Conservation (phyloP, 2,113 vertebrate genomes). For the Indicator maculatus region DNA sequence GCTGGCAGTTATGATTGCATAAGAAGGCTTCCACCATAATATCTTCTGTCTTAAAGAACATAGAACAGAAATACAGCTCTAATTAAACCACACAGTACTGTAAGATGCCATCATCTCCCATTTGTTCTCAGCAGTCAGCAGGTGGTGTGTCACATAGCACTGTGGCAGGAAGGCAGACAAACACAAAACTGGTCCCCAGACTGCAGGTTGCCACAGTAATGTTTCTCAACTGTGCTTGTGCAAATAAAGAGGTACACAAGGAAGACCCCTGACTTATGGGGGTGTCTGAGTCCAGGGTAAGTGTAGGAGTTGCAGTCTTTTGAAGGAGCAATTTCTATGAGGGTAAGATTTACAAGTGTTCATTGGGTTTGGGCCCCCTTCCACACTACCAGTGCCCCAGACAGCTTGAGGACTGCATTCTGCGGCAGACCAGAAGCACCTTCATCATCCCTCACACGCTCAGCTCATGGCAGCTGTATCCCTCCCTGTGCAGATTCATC, state of each 20-base stretch:
- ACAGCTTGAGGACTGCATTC: not conserved
- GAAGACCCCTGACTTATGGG: not conserved
- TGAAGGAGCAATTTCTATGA: not conserved
- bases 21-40: not conserved
- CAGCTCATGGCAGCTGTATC: not conserved
- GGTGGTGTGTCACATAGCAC: not conserved
- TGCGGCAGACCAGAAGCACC: not conserved
- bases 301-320: not conserved
- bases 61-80: not conserved
- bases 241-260: not conserved
- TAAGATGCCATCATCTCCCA: not conserved
- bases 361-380: not conserved
- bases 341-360: not conserved
- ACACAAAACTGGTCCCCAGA: not conserved
- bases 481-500: not conserved
- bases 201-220: accelerated
- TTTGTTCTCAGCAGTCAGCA: not conserved
- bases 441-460: not conserved
- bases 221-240: not conserved
- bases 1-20: not conserved
- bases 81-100: not conserved
- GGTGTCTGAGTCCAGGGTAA: not conserved
- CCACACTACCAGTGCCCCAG: not conserved
- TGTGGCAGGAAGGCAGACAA: accelerated
- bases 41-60: not conserved